Conservation (phyloP, 2,888 invertebrate genomes). For the Eustalomyia histrio region DNA sequence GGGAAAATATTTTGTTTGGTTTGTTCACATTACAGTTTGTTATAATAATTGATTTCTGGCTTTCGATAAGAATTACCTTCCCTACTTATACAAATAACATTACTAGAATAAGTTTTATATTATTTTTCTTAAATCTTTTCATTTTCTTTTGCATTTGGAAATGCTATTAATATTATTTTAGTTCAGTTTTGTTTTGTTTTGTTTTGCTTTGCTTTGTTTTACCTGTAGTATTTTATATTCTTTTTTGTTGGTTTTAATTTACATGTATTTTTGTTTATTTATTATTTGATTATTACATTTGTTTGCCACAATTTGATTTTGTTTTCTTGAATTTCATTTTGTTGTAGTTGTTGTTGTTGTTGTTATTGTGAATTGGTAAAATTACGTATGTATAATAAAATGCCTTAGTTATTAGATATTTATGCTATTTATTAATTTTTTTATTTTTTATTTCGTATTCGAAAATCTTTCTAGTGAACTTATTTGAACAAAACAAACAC, state of each 20-base stretch:
- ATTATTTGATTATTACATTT: conserved; percentile 17
- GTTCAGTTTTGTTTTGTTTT: background rate
- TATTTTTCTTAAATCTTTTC: conserved; percentile 43
- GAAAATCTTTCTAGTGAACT: too few species aligned
- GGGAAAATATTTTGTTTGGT: conserved; percentile 17
- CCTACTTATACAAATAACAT: conserved; percentile 53
- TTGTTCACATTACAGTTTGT: conserved; percentile 37
- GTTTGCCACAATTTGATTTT: conserved; percentile 51
- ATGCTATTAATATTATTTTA: conserved; percentile 14
- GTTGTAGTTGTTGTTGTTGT: conserved; percentile 28
- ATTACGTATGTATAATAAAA: conserved; percentile 62
- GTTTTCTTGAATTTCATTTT: conserved; percentile 11
- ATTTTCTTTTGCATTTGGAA: background rate
- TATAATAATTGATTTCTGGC: conserved; percentile 58
- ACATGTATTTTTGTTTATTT: conserved; percentile 49
- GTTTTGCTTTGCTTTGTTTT: background rate
- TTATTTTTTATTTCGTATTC: conserved; percentile 13
- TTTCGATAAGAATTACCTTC: conserved; percentile 35
- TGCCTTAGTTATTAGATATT: conserved; percentile 21
- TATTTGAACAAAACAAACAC: too few species aligned
- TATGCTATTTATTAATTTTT: too few species aligned
- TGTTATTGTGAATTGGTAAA: conserved; percentile 25
- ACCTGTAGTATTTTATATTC: background rate
- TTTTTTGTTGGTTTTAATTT: conserved; percentile 14
- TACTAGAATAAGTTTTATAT: conserved; percentile 51